Conservation (phyloP, 1,140 invertebrate species). For the Oscheius sp. region DNA sequence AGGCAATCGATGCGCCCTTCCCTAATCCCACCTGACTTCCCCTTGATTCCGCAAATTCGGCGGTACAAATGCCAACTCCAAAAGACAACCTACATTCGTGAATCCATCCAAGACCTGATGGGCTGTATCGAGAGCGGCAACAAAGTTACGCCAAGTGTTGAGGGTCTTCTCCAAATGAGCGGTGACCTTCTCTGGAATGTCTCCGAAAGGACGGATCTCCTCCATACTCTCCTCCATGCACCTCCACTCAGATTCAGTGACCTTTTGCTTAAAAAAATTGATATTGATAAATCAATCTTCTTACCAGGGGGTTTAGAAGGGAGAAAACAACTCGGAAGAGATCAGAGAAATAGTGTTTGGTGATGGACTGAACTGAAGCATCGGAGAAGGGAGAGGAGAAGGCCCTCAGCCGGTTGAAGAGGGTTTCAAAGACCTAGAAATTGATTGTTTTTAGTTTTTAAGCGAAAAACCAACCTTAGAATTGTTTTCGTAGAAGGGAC, state of each 20-base stretch:
- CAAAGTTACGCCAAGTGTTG: not conserved
- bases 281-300: not conserved
- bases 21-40: too few species aligned
- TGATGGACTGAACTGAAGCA: not conserved
- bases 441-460: not conserved
- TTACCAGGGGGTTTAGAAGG: not conserved
- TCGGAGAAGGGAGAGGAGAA: not conserved
- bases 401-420: not conserved
- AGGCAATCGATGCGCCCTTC: too few species aligned
- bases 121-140: not conserved
- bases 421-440: not conserved
- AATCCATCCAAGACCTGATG: conserved; percentile 7
- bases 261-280: not conserved
- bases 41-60: too few species aligned
- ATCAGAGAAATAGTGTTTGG: not conserved
- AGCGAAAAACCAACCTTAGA: not conserved
- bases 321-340: not conserved
- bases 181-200: not conserved
- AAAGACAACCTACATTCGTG: not conserved
- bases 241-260: not conserved
- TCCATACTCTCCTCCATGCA: not conserved
- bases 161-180: conserved; percentile 6
- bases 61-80: too few species aligned
- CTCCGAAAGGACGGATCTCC: not conserved
- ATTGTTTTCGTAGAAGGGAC: not conserved